Evolutionary conservation across 2,113 vertebrate species (phyloP).

Genomic region (Nesoenas mayeri): DNA sequence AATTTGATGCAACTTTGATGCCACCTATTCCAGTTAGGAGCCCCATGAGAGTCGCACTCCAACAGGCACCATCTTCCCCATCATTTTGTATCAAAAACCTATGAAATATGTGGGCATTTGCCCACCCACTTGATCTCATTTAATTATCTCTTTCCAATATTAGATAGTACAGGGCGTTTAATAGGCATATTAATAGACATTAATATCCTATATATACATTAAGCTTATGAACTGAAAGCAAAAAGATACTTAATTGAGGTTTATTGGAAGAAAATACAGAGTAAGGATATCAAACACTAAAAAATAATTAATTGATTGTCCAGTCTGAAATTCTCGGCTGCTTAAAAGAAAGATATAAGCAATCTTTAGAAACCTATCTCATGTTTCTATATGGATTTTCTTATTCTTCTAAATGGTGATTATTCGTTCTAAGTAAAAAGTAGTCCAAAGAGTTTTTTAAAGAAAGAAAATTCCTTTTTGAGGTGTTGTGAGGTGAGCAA

Average conservation of each 20-base stretch:
- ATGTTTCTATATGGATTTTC: neutral
- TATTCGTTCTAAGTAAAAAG: neutral
- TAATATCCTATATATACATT: fast-evolving
- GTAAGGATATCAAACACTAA: neutral
- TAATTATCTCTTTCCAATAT: neutral
- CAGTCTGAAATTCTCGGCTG: neutral
- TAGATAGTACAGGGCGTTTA: neutral
- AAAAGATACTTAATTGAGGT: neutral
- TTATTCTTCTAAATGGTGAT: neutral
- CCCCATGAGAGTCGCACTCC: neutral
- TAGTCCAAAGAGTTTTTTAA: neutral
- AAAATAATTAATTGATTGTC: neutral
- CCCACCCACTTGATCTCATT: neutral
- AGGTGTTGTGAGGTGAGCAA: neutral
- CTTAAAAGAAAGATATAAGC: neutral
- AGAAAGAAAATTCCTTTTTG: neutral
- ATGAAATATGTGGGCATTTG: neutral
- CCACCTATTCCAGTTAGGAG: neutral
- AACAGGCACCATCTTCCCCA: neutral
- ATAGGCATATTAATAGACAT: neutral
- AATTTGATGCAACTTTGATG: neutral
- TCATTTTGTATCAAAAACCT: neutral
- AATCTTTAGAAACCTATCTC: neutral
- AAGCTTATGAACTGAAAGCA: neutral
- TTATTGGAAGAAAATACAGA: neutral